Base-by-base conservation (phyloP, 2,797 vertebrate genomes). In the Manis crassicaudata region DNA sequence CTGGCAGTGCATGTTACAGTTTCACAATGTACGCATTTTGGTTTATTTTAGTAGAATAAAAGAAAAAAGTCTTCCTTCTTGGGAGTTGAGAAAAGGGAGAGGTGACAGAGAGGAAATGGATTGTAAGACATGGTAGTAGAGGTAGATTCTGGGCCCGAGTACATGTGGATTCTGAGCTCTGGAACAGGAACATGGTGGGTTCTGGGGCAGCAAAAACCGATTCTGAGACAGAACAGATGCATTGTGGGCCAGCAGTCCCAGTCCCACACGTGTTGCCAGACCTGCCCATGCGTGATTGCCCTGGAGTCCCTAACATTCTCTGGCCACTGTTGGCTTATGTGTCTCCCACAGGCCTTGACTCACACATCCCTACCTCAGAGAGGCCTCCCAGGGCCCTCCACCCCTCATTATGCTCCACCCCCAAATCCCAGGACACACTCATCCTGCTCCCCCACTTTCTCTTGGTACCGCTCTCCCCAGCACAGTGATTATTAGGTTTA, bases 11-110 rank as follows among this genome's bases (percentile, higher is more conserved):
- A 32, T 94, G 67, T 91, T 77, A 67, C 29, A 17, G 70, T 56
- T 85, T 89, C 32, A 52, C 46, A 54, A 35, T 6, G 37, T 56
- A 35, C n/a, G 62, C 1, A 3, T 82, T 56, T 73, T 12, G 37
- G 73, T 79, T 80, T 83, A 52, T 81, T 92, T 96, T 32, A 82
- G 68, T 50, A 46, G 58, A 92, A 77, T 14, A 40, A 80, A 52
- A 88, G 54, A 11, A 79, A 65, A 14, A 5, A 32, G 70, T 75
- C 62, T 54, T 72, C 54, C n/a, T 50, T n/a, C 58, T 88, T 27
- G 67, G 88, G 68, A 79, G 52, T 70, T 81, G 29, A 35, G 68
- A 46, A n/a, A 75, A 91, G 35, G 21, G 32, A 9, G 43, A 37
- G 21, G 52, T 13, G 84, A 62, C 56, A 94, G 32, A 23, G 21